phyloP scores from a whole-genome alignment of 2,888 invertebrate species.

The Tridacna crocea region DNA sequence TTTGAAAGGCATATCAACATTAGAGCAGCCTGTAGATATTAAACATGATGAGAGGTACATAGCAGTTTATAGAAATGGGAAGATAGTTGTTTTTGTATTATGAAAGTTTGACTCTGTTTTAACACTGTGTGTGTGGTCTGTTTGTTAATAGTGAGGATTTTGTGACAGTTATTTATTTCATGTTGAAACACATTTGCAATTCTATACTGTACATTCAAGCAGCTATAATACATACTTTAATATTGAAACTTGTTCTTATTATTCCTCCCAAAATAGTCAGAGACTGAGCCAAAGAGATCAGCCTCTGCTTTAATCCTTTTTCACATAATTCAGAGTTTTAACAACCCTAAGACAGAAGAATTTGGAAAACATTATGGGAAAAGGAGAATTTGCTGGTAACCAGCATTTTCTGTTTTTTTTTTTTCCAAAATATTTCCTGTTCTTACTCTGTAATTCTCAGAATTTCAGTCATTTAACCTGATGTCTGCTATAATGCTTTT shows the following conservation, averaged over 20 bases:
- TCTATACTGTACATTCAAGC: constrained; percentile 62
- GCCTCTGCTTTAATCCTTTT: neutral
- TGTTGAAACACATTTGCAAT: constrained; percentile 61
- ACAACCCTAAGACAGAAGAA: too few species aligned
- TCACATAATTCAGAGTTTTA: neutral
- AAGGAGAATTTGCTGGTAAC: too few species aligned
- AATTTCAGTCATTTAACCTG: too few species aligned
- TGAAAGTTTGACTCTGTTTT: constrained; percentile 5
- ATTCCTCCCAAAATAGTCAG: neutral
- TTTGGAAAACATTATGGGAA: too few species aligned
- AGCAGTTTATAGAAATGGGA: too few species aligned
- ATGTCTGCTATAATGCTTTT: too few species aligned
- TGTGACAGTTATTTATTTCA: constrained; percentile 62
- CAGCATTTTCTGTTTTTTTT: too few species aligned
- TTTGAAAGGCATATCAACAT: too few species aligned
- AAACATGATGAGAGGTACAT: too few species aligned
- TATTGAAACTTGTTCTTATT: constrained; percentile 13
- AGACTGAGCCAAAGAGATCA: neutral
- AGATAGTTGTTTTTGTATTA: neutral
- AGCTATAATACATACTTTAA: constrained; percentile 59
- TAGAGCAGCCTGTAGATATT: too few species aligned
- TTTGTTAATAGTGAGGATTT: constrained; percentile 23
- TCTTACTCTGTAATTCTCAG: too few species aligned
- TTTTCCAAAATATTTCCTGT: too few species aligned
- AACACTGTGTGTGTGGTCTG: constrained; percentile 8